phyloP scores from a whole-genome alignment of 1,140 invertebrate genomes.

The Agrilus planipennis region DNA sequence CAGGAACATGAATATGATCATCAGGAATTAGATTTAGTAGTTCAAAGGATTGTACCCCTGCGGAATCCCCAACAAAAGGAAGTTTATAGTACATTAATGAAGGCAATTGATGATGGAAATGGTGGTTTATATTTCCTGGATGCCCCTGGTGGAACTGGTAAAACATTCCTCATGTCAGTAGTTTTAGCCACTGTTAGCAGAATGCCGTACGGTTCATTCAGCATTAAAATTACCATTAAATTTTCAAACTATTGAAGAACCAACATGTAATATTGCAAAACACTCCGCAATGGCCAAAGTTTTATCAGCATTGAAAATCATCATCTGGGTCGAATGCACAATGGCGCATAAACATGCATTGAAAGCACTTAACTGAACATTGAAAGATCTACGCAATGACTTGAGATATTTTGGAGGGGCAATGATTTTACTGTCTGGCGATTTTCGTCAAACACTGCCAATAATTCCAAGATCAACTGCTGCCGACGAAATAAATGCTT shows the following conservation, averaged over 20 bases:
- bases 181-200: slow-evolving; percentile 33
- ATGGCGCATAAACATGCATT: slow-evolving; percentile 31
- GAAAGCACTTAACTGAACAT: slow-evolving; percentile 30
- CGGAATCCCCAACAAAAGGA: slow-evolving; percentile 31
- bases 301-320: slow-evolving; percentile 26
- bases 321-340: slow-evolving; percentile 31
- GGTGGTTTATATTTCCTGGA: slow-evolving; percentile 34
- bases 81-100: slow-evolving; percentile 29
- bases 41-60: slow-evolving; percentile 26
- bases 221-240: slow-evolving; percentile 28
- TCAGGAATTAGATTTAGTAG: slow-evolving; percentile 17
- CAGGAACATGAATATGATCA: slow-evolving; percentile 28
- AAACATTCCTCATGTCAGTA: slow-evolving; percentile 36
- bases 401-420: slow-evolving; percentile 10
- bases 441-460: slow-evolving; percentile 40
- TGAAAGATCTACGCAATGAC: slow-evolving; percentile 23
- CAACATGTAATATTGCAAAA: slow-evolving; percentile 17
- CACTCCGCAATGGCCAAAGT: slow-evolving; percentile 24
- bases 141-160: slow-evolving; percentile 34
- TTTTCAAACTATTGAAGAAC: slow-evolving; percentile 19
- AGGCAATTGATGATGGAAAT: slow-evolving; percentile 25
- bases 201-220: slow-evolving; percentile 24
- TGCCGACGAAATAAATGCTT: slow-evolving; percentile 35
- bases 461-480: slow-evolving; percentile 33
- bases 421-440: slow-evolving; percentile 34